These are phyloP conservation scores for Mycteria americana DNA, from an alignment of 2,797 vertebrate species.

Conservation along the genomic window DNA sequence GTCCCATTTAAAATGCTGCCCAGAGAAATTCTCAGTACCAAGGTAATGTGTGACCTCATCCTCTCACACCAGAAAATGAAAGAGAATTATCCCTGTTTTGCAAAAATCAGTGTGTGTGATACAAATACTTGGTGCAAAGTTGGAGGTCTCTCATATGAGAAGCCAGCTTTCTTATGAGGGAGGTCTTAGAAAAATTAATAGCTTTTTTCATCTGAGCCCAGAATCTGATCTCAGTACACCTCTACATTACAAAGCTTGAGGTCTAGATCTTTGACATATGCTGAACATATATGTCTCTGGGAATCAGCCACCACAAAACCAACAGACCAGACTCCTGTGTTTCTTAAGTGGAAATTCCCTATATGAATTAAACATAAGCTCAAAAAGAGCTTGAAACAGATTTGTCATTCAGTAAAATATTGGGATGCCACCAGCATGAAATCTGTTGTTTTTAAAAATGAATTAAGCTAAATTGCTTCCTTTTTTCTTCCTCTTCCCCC, in stretches of 20 bases:
- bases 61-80: not conserved
- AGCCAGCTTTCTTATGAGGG: not conserved
- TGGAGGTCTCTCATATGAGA: not conserved
- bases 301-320: not conserved
- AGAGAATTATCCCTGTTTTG: not conserved
- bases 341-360: not conserved
- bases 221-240: not conserved
- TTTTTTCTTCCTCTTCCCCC: not conserved
- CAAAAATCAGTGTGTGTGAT: not conserved
- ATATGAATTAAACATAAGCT: not conserved
- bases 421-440: not conserved
- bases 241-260: not conserved
- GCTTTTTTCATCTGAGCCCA: not conserved
- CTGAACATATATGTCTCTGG: not conserved
- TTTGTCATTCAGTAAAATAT: not conserved
- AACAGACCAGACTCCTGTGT: not conserved
- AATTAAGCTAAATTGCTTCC: conserved; percentile 19
- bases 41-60: not conserved
- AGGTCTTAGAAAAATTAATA: not conserved
- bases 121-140: not conserved
- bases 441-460: not conserved
- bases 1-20: not conserved
- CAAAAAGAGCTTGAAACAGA: not conserved
- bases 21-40: not conserved
- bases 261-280: not conserved